A percentile compares a stretch with the other conserved stretches of the same genome.
Conservation (phyloP, 2,888 invertebrate species). For the Protonemura montana region DNA sequence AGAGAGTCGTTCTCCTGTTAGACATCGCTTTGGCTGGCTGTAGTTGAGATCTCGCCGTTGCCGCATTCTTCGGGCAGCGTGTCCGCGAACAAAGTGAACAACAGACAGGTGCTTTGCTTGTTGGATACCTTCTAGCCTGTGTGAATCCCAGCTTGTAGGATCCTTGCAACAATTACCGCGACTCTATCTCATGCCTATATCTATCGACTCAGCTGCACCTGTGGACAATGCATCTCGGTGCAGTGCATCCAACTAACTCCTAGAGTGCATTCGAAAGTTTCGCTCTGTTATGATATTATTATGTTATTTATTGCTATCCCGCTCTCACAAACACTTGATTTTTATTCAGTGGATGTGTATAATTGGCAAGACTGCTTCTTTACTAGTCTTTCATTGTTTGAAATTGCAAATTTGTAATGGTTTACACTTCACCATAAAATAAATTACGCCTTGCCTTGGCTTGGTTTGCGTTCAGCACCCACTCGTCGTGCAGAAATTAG, state of each 20-base stretch:
- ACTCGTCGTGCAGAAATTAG: neutral
- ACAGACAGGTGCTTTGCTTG: conserved; percentile 4
- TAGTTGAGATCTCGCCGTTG: neutral
- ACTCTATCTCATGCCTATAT: neutral
- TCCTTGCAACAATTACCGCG: neutral
- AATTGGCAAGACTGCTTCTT: neutral
- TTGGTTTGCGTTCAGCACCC: neutral
- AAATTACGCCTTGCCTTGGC: neutral
- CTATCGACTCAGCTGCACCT: neutral
- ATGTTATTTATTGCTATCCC: neutral
- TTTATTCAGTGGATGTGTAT: neutral
- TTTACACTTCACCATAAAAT: neutral
- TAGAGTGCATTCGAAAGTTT: neutral
- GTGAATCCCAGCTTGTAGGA: neutral
- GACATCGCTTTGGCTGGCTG: neutral
- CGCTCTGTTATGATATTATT: neutral
- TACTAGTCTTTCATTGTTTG: neutral
- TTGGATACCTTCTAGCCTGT: neutral
- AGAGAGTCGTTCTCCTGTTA: neutral
- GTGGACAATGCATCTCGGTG: neutral
- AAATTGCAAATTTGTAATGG: conserved; percentile 1
- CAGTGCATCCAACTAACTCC: neutral
- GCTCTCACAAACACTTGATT: neutral
- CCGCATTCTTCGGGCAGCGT: neutral
- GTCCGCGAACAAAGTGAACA: neutral